Base-by-base conservation (phyloP, 2,888 invertebrate genomes). In the Ormyrus labotus region DNA sequence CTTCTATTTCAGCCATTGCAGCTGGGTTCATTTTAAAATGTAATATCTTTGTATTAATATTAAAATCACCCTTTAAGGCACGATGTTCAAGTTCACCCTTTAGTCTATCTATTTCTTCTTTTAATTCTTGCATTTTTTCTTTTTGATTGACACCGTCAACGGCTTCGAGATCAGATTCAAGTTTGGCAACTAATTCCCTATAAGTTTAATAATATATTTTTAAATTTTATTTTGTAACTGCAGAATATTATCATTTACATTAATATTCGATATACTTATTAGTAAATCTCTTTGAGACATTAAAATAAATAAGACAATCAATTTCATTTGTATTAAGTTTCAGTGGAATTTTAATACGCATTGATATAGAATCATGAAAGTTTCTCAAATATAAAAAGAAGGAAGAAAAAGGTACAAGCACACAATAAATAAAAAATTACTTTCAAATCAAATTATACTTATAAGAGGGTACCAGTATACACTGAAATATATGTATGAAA, bases 21-120 rank as follows among this genome's bases (percentile, higher is more conserved):
- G 95, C 93, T 0, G 97, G 97, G 91, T 97, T 97, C 84, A 95
- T 93, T 9, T 92, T 92, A 64, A 94, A 91, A 87, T 96, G 96
- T 3, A 96, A 89, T 60, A 95, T 88, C 79, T 86, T 88, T 0
- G 91, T 84, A 60, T 90, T 87, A 11, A 88, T 88, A 84, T 92
- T 92, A 73, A 93, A 93, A 83, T 93, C 93, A 1, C 93, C 93
- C 85, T 90, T 92, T 80, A 94, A 86, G 19, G 92, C 92, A 47
- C 93, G 90, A 84, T 93, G 92, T 84, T 96, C 96, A 53, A 96
- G 87, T 86, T 96, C 92, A 48, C 91, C 91, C 67, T 91, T 90
- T 69, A 93, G 85, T 50, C 89, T 87, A 11, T 91, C 91, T 78
- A 92, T 91, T 85, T 93, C 93, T 47, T 89, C 88, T 78, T 88